Conservation (phyloP, 2,113 vertebrate genomes). For the Toxotes chatareus region DNA sequence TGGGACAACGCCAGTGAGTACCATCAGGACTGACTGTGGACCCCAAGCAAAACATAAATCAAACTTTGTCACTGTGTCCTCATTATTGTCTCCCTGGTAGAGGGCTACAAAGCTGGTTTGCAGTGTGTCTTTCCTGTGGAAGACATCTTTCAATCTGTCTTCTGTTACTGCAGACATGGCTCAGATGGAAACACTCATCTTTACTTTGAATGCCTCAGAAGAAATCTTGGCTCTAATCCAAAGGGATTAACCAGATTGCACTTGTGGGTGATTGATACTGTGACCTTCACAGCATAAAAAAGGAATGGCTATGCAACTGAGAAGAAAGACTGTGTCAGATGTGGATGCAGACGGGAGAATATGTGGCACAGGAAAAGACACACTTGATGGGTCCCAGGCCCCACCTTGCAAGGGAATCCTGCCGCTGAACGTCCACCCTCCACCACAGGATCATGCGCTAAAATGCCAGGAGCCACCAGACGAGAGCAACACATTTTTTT, state of each 20-base stretch:
- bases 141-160: conserved; percentile 28
- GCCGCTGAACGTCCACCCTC: conserved; percentile 23
- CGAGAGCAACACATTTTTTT: conserved; percentile 44
- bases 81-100: background rate
- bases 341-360: conserved; percentile 37
- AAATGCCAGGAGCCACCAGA: conserved; percentile 57
- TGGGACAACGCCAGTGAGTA: conserved; percentile 34
- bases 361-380: conserved; percentile 19
- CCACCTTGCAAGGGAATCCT: conserved; percentile 76
- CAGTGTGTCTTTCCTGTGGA: conserved; percentile 14
- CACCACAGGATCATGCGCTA: conserved; percentile 54
- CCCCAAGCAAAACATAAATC: conserved; percentile 35
- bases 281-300: conserved; percentile 46
- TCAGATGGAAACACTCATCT: conserved; percentile 28
- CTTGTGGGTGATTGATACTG: conserved; percentile 58
- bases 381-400: conserved; percentile 50
- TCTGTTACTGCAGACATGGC: conserved; percentile 39
- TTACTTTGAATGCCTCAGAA: conserved; percentile 35
- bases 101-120: background rate
- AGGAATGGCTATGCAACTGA: conserved; percentile 1
- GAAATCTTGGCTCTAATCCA: conserved; percentile 56
- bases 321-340: conserved; percentile 9
- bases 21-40: conserved; percentile 22
- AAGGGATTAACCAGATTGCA: conserved; percentile 55
- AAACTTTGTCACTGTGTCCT: conserved; percentile 16